Evolutionary conservation across 2,888 invertebrate genomes (phyloP).

Genomic region (Pterostichus madidus): DNA sequence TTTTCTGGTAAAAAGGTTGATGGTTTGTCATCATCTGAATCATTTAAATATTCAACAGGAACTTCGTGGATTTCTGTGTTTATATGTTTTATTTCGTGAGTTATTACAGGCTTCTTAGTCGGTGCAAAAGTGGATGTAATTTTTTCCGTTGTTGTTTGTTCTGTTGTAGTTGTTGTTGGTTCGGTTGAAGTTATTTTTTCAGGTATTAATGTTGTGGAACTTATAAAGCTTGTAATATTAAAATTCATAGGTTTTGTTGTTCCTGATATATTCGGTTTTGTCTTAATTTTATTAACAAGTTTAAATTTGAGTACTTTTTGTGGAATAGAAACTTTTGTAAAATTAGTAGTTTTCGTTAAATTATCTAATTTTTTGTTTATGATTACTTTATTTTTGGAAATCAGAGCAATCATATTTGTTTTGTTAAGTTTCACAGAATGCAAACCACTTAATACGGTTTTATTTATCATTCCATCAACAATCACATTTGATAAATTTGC

Average conservation of each 20-base stretch:
- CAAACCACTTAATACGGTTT: not conserved
- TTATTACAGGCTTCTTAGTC: slow-evolving; percentile 44
- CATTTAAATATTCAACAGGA: slow-evolving; percentile 69
- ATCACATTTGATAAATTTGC: slow-evolving; percentile 14
- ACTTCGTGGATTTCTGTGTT: slow-evolving; percentile 72
- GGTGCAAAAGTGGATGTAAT: not conserved
- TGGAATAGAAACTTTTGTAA: slow-evolving; percentile 71
- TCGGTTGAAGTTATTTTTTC: slow-evolving; percentile 22
- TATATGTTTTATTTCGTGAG: slow-evolving; percentile 70
- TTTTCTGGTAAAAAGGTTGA: slow-evolving; percentile 73
- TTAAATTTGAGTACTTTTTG: slow-evolving; percentile 73
- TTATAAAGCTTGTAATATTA: not conserved
- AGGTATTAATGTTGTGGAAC: slow-evolving; percentile 7
- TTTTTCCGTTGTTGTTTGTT: slow-evolving; percentile 42
- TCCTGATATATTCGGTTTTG: slow-evolving; percentile 70
- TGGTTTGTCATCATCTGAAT: slow-evolving; percentile 69
- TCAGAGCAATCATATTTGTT: slow-evolving; percentile 48
- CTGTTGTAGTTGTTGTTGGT: slow-evolving; percentile 30
- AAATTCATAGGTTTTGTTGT: slow-evolving; percentile 11
- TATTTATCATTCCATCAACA: slow-evolving; percentile 42
- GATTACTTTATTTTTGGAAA: slow-evolving; percentile 71
- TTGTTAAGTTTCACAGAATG: slow-evolving; percentile 52
- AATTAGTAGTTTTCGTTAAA: slow-evolving; percentile 69
- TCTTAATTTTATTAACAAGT: slow-evolving; percentile 74
- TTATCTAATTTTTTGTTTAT: slow-evolving; percentile 77